Evolutionary conservation across 1,140 invertebrate genomes (phyloP), one percentile per base, ranked within the genome.

Genomic region (Parasteatoda tepidariorum): DNA sequence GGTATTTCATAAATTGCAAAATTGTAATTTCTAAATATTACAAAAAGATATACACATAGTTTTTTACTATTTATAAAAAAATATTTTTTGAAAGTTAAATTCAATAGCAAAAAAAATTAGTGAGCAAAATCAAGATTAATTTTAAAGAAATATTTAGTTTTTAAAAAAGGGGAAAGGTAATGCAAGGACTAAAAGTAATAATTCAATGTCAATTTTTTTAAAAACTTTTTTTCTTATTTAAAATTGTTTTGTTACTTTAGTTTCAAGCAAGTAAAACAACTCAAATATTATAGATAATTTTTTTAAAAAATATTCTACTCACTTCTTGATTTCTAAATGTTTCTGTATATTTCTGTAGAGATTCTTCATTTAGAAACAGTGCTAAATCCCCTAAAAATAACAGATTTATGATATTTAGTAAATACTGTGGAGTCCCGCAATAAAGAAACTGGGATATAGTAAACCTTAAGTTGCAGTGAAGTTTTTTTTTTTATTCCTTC

Each of bases 321-420:
- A 81, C 76, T 24, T 70, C 76, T 70, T 81, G 76, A 5, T 81
- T 62, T 26, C 55, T 41, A 59, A 81, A 81, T 9, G 38, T 68
- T n/a, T 81, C 54, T 5, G 24, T 48, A 81, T 81, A 81, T 48
- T 81, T 59, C 48, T 61, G 15, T 38, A 81, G 66, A 18, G 66
- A 70, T 61, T 70, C 64, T 28, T 61, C 41, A 2, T 38, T 61
- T 22, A 81, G 33, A 18, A 81, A 38, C 3, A 11, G 24, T n/a
- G 66, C 61, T 30, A 81, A 70, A 18, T 64, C 55, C 0, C 54
- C 75, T 68, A 24, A 67, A 79, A 54, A 79, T 13, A 41, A 4
- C 6, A 24, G 22, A 68, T 22, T 24, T 24, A 38, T 13, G 2
- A 26, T 22, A 41, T 48, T 48, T 48, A 48, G 9, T 13, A 13